Conservation (phyloP, 2,113 vertebrate genomes). For the Aptenodytes patagonicus region DNA sequence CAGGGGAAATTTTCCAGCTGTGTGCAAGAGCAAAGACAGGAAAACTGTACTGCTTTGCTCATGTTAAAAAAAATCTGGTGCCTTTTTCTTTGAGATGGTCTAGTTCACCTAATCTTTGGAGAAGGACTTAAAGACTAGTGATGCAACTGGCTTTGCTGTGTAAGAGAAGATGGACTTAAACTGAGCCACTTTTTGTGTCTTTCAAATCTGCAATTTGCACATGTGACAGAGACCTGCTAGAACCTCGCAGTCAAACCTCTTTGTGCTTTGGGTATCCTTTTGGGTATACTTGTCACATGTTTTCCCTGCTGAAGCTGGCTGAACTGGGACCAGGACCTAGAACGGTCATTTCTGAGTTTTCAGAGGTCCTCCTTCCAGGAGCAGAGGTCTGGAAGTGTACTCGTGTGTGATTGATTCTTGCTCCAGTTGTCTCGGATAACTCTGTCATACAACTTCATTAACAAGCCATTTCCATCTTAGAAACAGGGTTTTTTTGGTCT, state of each 20-base stretch:
- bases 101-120: neutral
- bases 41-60: neutral
- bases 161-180: neutral
- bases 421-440: neutral
- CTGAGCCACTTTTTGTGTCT: neutral
- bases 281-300: accelerated
- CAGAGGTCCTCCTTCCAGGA: neutral
- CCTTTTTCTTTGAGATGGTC: neutral
- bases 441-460: neutral
- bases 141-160: neutral
- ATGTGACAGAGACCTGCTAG: neutral
- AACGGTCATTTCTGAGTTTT: neutral
- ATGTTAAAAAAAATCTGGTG: neutral
- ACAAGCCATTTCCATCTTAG: neutral
- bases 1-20: neutral
- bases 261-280: neutral
- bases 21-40: neutral
- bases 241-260: neutral
- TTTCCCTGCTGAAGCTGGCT: neutral
- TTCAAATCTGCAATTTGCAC: neutral
- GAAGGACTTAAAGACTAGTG: neutral
- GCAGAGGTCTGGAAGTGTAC: neutral
- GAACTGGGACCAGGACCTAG: neutral
- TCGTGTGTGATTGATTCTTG: neutral
- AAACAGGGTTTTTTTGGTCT: accelerated